phyloP scores from a whole-genome alignment of 2,113 vertebrate species.

The Melanostigma gelatinosum region DNA sequence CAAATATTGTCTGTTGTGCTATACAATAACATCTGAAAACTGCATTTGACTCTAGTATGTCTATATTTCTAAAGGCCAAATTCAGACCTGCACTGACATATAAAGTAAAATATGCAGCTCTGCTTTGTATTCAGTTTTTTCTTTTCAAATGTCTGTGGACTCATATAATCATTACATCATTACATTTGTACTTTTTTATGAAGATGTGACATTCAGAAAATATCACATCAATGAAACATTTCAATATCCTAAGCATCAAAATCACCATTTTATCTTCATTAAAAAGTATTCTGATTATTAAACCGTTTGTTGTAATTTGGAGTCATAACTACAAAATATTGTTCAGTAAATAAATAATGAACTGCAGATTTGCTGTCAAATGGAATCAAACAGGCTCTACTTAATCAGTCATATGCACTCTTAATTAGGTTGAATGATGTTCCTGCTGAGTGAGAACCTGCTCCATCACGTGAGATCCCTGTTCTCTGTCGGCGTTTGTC shows the following conservation, averaged over 20 bases:
- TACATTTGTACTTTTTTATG: neutral
- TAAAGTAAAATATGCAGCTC: neutral
- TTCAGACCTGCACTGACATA: neutral
- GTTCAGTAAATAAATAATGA: slow-evolving; percentile 28
- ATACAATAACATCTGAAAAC: neutral
- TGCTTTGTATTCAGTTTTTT: neutral
- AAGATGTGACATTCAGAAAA: neutral
- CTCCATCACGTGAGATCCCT: slow-evolving; percentile 29
- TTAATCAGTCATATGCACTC: slow-evolving; percentile 37
- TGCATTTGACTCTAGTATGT: neutral
- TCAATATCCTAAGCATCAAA: neutral
- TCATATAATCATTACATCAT: neutral
- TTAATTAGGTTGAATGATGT: slow-evolving; percentile 43
- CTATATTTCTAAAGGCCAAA: neutral
- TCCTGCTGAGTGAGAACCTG: slow-evolving; percentile 49
- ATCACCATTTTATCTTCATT: neutral
- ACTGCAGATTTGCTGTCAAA: slow-evolving; percentile 25
- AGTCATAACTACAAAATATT: neutral
- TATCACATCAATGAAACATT: neutral
- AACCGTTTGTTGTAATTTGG: neutral
- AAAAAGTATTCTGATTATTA: neutral
- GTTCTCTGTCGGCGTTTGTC: slow-evolving; percentile 26
- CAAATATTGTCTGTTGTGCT: neutral
- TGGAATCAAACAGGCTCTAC: slow-evolving; percentile 17
- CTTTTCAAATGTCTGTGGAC: neutral